phyloP scores from a whole-genome alignment of 2,113 vertebrate genomes.

The Pardalotus punctatus region DNA sequence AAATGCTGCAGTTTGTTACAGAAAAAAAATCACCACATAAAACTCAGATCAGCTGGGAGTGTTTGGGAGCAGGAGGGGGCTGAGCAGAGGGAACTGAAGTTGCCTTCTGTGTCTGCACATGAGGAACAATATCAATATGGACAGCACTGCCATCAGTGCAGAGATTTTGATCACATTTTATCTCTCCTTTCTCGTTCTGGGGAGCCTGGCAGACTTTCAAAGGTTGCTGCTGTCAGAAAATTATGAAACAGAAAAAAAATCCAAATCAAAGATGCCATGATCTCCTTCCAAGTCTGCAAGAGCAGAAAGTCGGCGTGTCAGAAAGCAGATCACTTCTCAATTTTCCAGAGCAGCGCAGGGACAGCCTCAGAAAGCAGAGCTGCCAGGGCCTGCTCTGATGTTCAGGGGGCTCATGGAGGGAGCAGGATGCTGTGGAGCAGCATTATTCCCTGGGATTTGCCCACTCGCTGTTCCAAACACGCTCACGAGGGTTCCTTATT shows the following conservation, averaged over 20 bases:
- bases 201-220: not conserved
- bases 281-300: not conserved
- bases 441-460: not conserved
- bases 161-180: not conserved
- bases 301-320: not conserved
- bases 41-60: not conserved
- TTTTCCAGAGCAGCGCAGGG: not conserved
- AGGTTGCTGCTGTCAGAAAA: not conserved
- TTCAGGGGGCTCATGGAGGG: not conserved
- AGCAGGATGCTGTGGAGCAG: not conserved
- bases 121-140: not conserved
- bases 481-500: not conserved
- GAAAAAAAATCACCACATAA: not conserved
- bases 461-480: not conserved
- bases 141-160: not conserved
- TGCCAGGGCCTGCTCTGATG: not conserved
- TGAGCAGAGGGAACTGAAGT: not conserved
- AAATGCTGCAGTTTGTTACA: accelerated
- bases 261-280: not conserved
- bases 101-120: not conserved
- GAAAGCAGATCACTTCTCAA: not conserved
- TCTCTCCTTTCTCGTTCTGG: not conserved
- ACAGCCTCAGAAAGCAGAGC: not conserved
- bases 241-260: not conserved
- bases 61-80: not conserved